These are phyloP conservation scores for Hippocampus guttulatus DNA, from an alignment of 2,113 vertebrate species.

Conservation along the genomic window DNA sequence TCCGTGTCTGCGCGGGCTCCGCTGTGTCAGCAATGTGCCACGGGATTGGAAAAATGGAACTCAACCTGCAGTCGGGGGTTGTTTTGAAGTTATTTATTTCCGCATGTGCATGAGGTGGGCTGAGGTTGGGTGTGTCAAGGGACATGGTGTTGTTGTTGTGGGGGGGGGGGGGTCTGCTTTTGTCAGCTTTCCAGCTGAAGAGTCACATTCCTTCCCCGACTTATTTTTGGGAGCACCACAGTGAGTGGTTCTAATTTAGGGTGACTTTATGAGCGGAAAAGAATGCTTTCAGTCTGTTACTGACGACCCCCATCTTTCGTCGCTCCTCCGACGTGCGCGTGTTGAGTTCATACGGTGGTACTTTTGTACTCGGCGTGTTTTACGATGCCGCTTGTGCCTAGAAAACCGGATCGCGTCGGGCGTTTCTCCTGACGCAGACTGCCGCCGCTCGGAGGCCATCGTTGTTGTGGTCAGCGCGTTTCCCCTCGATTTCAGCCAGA, in stretches of 20 bases:
- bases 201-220: conserved; percentile 42
- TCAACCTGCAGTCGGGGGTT: conserved; percentile 11
- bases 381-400: neutral
- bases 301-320: conserved; percentile 23
- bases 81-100: conserved; percentile 17
- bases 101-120: neutral
- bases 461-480: conserved; percentile 26
- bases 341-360: neutral
- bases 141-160: neutral
- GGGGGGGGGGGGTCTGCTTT: conserved; percentile 9
- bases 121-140: neutral
- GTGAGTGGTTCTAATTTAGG: conserved; percentile 67
- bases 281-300: conserved; percentile 62
- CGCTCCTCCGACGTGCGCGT: neutral
- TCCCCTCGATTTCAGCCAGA: conserved; percentile 18
- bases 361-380: neutral
- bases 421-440: neutral
- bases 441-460: conserved; percentile 4
- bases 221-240: conserved; percentile 53
- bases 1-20: conserved; percentile 9
- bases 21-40: conserved; percentile 57
- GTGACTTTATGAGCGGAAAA: conserved; percentile 60
- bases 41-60: conserved; percentile 5
- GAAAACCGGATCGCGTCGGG: neutral
- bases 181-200: conserved; percentile 46